Evolutionary conservation across 92 coral and sea anemone species (phyloP).

Genomic region (Epizoanthus stellaris): DNA sequence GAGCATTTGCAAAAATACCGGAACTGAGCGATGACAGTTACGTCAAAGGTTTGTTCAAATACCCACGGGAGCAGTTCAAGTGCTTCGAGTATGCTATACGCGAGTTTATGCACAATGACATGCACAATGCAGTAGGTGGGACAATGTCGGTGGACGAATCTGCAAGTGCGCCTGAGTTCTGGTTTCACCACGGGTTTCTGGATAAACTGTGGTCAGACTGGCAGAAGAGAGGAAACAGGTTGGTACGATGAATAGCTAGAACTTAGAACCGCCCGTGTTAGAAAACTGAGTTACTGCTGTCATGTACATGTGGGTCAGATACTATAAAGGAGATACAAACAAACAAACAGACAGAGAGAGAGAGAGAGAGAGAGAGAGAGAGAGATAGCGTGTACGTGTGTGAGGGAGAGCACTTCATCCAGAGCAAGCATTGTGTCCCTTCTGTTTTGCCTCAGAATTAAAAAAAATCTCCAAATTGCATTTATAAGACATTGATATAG

Average conservation of each 20-base stretch:
- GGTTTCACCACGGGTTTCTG: conserved; percentile 91
- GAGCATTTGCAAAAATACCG: conserved; percentile 48
- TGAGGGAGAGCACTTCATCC: no score
- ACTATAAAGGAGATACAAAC: no score
- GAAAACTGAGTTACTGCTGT: no score
- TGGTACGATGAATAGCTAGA: not conserved
- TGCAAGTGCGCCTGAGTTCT: conserved; percentile 87
- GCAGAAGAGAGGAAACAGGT: conserved; percentile 79
- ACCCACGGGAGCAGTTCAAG: conserved; percentile 59
- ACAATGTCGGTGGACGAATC: conserved; percentile 82
- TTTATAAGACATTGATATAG: no score
- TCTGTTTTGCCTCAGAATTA: no score
- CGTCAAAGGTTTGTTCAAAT: conserved; percentile 39
- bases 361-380: no score
- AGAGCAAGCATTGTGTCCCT: no score
- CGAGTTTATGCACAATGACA: conserved; percentile 71
- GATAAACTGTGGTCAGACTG: conserved; percentile 98
- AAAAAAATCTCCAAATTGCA: no score
- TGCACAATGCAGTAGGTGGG: conserved; percentile 93
- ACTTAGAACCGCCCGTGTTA: no score
- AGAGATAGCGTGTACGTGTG: no score
- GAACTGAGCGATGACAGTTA: conserved; percentile 30
- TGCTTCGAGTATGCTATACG: conserved; percentile 72
- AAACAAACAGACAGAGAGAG: no score
- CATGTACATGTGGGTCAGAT: no score